A percentile compares a stretch with the other conserved stretches of the same genome.
These are phyloP conservation scores for Drosophila basisetae DNA, from an alignment of 2,888 invertebrate genomes.

Conservation along the genomic window DNA sequence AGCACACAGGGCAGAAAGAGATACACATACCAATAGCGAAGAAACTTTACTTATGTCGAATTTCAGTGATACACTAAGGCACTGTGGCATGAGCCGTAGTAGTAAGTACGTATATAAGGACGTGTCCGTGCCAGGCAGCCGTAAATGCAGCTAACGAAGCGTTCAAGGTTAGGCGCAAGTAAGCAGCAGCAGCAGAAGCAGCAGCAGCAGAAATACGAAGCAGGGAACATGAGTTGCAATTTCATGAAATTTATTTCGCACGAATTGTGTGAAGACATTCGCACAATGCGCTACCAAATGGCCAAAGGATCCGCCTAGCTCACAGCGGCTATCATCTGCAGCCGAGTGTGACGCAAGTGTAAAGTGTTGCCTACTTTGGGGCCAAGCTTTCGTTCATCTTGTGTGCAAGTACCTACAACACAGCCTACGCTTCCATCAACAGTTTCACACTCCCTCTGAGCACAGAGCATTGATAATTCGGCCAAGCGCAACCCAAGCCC, in stretches of 20 bases:
- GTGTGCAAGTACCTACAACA: not conserved
- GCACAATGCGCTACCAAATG: conserved; percentile 49
- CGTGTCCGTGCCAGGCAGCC: conserved; percentile 36
- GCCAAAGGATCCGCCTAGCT: conserved; percentile 16
- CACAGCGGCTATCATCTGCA: conserved; percentile 21
- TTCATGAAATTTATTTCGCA: conserved; percentile 74
- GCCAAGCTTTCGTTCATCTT: not conserved
- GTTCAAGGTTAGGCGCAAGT: conserved; percentile 66
- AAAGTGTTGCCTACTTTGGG: conserved; percentile 19
- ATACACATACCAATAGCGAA: conserved; percentile 6
- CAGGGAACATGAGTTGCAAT: conserved; percentile 70
- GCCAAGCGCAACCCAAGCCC: not conserved
- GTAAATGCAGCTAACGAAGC: conserved; percentile 77
- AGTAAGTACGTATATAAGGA: not conserved
- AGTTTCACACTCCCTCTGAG: conserved; percentile 4
- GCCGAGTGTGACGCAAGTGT: conserved; percentile 17
- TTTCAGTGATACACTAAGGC: conserved; percentile 25
- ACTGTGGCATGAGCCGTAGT: conserved; percentile 18
- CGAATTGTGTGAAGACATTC: conserved; percentile 61
- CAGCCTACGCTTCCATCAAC: conserved; percentile 1
- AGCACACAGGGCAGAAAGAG: not conserved
- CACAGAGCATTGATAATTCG: conserved; percentile 28
- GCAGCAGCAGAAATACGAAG: conserved; percentile 38
- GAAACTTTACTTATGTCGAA: conserved; percentile 27
- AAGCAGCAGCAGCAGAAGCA: conserved; percentile 21